Evolutionary conservation across 2,113 vertebrate species (phyloP), one percentile per base, ranked within the genome.

Genomic region (Heterochromis multidens): DNA sequence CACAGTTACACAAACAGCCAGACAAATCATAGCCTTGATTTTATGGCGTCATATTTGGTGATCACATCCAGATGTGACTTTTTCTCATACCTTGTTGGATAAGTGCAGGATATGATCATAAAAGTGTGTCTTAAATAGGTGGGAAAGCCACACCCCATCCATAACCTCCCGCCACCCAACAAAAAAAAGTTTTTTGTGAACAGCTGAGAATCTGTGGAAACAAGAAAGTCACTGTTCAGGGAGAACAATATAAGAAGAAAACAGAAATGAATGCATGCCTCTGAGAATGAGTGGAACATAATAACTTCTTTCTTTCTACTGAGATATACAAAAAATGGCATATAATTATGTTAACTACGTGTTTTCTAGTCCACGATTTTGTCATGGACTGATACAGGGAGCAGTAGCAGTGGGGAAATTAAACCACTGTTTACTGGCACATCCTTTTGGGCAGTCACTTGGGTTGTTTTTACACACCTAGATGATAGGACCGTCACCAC

Each of bases 1-100:
- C 33, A 67, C 40, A 19, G 16, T 37, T n/a, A 57, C 37, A 76
- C 70, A 33, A 33, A n/a, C 70, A 81, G 62, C 58, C 31, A 86
- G 67, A 80, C 29, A 56, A 23, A 8, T 29, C 35, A 14, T 9
- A 84, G 82, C 59, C 77, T 33, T 43, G 37, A 43, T 21, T 80
- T 85, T 27, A 84, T 80, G 63, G 23, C 7, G 37, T 84, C 74
- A 86, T 43, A 67, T 63, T 49, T 81, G 12, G 72, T 6, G 6
- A 79, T 81, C 11, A 54, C 1, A 59, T 33, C 85, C 89, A 91
- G 86, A 93, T 88, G 88, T 29, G 40, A 40, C 16, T 80, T 56
- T 49, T 74, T 78, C 62, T 52, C 3, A 14, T 63, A 82, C 31
- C 49, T 60, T 31, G 52, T 17, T 52, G 49, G 37, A 46, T 25